Percentiles rank a stretch among this genome's conserved stretches.
Evolutionary conservation across 2,888 invertebrate genomes (phyloP).

Genomic region (Hydrotaea diabolus): DNA sequence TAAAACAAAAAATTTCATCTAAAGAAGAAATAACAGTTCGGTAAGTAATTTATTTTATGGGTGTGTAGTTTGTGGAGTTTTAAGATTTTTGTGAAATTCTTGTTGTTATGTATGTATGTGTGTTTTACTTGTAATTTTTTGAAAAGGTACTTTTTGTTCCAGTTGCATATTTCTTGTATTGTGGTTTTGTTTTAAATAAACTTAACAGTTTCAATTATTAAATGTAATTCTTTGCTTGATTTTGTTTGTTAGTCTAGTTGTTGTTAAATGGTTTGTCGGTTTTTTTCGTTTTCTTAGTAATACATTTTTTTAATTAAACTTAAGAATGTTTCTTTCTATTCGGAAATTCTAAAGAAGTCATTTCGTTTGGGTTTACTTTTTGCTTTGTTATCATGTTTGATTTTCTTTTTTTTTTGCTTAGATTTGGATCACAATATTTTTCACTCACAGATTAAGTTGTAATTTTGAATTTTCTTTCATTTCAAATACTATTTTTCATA

Average conservation of each 20-base stretch:
- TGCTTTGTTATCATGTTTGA: too few species aligned
- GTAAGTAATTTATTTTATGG: conserved; percentile 41
- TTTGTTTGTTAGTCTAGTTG: conserved; percentile 34
- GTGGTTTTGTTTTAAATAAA: conserved; percentile 63
- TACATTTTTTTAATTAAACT: conserved; percentile 56
- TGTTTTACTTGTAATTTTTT: conserved; percentile 46
- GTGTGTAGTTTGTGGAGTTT: not conserved
- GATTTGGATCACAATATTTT: conserved; percentile 64
- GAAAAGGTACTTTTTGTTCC: conserved; percentile 64
- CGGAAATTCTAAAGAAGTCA: conserved; percentile 12
- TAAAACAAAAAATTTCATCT: conserved; percentile 52
- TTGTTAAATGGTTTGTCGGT: conserved; percentile 5
- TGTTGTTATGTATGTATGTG: conserved; percentile 38
- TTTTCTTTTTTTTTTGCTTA: conserved; percentile 31
- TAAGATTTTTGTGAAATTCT: conserved; percentile 9
- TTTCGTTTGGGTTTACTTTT: conserved; percentile 36
- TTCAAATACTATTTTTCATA: conserved; percentile 11
- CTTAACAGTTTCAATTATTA: conserved; percentile 66
- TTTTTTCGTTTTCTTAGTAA: conserved; percentile 44
- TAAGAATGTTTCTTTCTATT: conserved; percentile 38
- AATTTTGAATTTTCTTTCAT: conserved; percentile 28
- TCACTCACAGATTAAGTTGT: conserved; percentile 64
- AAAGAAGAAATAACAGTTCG: conserved; percentile 62
- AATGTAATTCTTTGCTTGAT: conserved; percentile 70
- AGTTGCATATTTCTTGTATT: conserved; percentile 50